These are phyloP conservation scores for Neopipo cinnamomea DNA, from an alignment of 2,113 vertebrate genomes.

Conservation along the genomic window DNA sequence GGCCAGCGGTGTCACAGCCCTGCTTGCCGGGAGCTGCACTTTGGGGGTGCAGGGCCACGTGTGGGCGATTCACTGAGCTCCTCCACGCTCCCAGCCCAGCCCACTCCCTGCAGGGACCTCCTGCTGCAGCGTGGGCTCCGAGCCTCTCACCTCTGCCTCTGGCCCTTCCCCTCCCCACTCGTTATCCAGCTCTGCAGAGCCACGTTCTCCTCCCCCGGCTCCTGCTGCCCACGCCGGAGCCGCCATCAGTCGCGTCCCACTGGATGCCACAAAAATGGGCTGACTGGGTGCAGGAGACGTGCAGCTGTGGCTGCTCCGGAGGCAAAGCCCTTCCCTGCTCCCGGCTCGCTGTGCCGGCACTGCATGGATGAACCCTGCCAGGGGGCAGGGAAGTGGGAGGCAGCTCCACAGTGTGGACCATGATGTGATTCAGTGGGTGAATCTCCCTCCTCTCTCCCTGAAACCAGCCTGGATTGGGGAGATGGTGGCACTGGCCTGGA, in stretches of 20 bases:
- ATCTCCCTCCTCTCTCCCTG: neutral
- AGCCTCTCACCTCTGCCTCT: neutral
- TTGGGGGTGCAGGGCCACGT: neutral
- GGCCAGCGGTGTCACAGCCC: neutral
- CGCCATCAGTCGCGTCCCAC: neutral
- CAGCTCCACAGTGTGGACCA: rapidly evolving
- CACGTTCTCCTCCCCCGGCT: neutral
- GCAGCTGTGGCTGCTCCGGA: rapidly evolving
- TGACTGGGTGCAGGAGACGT: neutral
- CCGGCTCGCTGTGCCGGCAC: rapidly evolving
- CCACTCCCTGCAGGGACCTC: neutral
- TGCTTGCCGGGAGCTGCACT: neutral
- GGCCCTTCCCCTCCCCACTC: neutral
- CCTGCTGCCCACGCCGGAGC: neutral
- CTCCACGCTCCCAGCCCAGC: neutral
- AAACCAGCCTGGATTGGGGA: neutral
- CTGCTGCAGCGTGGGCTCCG: rapidly evolving
- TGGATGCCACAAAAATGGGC: neutral
- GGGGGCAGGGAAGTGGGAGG: neutral
- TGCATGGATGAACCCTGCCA: neutral
- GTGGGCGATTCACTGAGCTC: neutral
- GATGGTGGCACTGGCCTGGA: neutral
- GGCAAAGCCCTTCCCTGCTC: neutral
- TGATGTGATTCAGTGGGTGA: neutral
- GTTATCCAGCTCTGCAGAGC: neutral